Evolutionary conservation across 2,113 vertebrate species (phyloP).

Genomic region (Coreoperca whiteheadi): DNA sequence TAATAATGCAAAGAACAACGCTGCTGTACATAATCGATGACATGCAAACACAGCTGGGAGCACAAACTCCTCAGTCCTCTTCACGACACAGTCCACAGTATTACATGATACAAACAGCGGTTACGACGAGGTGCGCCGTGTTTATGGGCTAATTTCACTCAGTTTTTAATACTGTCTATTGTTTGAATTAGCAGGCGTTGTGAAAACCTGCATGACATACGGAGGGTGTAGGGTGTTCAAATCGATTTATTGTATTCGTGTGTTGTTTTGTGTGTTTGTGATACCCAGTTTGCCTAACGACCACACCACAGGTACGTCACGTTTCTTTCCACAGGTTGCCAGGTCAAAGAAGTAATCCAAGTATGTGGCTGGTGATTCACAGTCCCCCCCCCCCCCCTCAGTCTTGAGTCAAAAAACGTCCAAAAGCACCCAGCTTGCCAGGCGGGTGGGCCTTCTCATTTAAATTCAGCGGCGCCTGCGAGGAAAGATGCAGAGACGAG

Average conservation of each 20-base stretch:
- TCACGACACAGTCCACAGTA: not conserved
- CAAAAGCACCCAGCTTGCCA: not conserved
- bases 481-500: conserved; percentile 36
- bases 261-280: not conserved
- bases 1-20: conserved; percentile 10
- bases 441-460: conserved; percentile 22
- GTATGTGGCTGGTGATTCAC: not conserved
- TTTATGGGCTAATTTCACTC: not conserved
- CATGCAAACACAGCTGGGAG: conserved; percentile 62
- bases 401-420: not conserved
- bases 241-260: too few relatives aligned
- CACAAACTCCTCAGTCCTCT: not conserved
- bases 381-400: not conserved
- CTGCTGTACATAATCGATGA: not conserved
- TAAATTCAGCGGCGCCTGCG: conserved; percentile 20
- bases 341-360: not conserved
- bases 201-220: too few relatives aligned
- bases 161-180: too few relatives aligned
- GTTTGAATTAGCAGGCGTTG: too few relatives aligned
- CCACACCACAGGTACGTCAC: not conserved
- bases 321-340: not conserved
- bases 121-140: not conserved
- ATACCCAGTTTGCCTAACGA: not conserved
- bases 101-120: not conserved
- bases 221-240: too few relatives aligned